Evolutionary conservation across 64 coral and sea anemone genomes (phyloP).

Genomic region (Astreopora myriophthalma): DNA sequence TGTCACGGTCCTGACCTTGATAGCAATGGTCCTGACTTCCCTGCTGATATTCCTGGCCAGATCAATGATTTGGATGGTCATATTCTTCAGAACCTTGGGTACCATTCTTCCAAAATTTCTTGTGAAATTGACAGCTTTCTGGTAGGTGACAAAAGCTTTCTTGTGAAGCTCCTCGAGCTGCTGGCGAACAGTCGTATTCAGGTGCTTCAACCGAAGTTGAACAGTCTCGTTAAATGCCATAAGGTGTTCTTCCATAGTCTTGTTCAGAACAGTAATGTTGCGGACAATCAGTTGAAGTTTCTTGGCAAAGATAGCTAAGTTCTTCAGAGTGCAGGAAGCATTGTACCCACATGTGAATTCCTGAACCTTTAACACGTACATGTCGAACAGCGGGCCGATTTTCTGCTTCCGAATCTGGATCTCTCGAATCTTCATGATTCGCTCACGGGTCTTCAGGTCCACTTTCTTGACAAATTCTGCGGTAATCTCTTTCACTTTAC

Average conservation of each 20-base stretch:
- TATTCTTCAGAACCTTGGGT: constrained; percentile 56
- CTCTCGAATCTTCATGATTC: constrained; percentile 60
- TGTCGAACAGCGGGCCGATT: constrained; percentile 74
- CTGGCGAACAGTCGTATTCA: constrained; percentile 42
- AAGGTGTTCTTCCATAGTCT: constrained; percentile 63
- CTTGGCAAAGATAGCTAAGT: constrained; percentile 32
- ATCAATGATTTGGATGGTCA: constrained; percentile 73
- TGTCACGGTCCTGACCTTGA: constrained; percentile 37
- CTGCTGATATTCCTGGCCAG: constrained; percentile 63
- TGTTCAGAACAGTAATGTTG: constrained; percentile 61
- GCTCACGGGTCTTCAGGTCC: constrained; percentile 43
- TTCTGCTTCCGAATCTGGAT: constrained; percentile 70
- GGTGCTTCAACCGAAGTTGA: constrained; percentile 27
- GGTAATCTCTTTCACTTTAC: constrained; percentile 38
- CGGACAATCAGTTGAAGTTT: constrained; percentile 31
- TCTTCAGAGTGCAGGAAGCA: constrained; percentile 66
- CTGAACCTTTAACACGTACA: constrained; percentile 35
- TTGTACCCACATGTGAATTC: constrained; percentile 81
- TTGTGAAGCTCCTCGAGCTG: background rate
- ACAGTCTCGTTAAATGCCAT: constrained; percentile 65
- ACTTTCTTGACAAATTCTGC: constrained; percentile 63
- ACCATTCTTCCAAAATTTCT: constrained; percentile 53
- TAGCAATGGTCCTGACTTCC: constrained; percentile 56
- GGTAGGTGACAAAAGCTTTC: background rate
- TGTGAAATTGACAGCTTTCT: constrained; percentile 19